A percentile compares a stretch with the other conserved stretches of the same genome.
phyloP scores from a whole-genome alignment of 1,140 invertebrate genomes.

The Aplysia californica region DNA sequence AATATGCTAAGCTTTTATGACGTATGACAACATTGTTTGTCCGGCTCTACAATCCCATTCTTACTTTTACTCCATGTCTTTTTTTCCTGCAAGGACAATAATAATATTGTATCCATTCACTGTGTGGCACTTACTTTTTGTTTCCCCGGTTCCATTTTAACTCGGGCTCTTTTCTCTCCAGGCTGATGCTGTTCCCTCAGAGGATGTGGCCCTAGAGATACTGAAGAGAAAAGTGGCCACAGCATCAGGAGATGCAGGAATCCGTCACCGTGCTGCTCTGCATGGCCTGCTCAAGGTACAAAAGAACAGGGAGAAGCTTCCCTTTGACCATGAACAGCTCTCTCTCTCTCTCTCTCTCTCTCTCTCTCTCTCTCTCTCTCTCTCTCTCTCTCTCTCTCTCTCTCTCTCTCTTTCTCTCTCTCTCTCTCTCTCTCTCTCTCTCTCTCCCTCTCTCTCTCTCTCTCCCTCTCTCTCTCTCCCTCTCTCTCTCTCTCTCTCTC shows the following conservation, averaged over 20 bases:
- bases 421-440: background rate
- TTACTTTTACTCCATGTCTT: too few species aligned
- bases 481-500: background rate
- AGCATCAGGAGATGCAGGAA: conserved; percentile 33
- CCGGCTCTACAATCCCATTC: too few species aligned
- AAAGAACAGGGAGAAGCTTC: too few species aligned
- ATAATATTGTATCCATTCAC: too few species aligned
- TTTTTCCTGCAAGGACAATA: too few species aligned
- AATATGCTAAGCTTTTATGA: too few species aligned
- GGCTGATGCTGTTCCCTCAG: conserved; percentile 63
- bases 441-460: background rate
- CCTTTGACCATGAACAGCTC: too few species aligned
- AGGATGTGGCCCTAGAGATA: conserved; percentile 66
- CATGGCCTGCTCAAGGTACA: conserved; percentile 16
- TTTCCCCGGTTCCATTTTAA: too few species aligned
- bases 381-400: conserved; percentile 9
- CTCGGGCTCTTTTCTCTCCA: too few species aligned
- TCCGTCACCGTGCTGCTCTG: conserved; percentile 6
- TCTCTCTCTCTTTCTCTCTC: background rate
- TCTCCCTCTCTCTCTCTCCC: background rate
- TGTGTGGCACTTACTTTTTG: too few species aligned
- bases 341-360: background rate
- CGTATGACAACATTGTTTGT: too few species aligned
- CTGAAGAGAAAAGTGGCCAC: conserved; percentile 49
- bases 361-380: background rate